phyloP scores from a whole-genome alignment of 2,113 vertebrate species.

The Halichoerus grypus region DNA sequence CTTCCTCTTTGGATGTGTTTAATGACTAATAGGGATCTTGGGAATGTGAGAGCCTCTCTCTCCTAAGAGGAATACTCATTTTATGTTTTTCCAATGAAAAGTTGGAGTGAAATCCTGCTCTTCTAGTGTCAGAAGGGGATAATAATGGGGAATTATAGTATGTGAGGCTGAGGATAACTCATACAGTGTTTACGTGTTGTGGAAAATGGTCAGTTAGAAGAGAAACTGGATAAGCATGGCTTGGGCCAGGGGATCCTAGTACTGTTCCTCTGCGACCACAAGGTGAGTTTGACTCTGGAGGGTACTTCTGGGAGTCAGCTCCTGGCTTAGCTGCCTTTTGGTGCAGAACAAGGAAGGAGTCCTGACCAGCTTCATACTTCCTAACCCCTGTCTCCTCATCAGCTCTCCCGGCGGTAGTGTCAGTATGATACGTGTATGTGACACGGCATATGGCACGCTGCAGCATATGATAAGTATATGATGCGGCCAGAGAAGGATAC shows the following conservation, averaged over 20 bases:
- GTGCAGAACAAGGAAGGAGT: not conserved
- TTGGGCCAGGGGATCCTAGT: not conserved
- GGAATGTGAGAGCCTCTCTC: conserved; percentile 30
- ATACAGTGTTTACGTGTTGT: not conserved
- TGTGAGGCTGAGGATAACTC: not conserved
- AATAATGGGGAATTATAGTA: not conserved
- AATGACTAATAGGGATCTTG: conserved; percentile 24
- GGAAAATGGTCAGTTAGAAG: conserved; percentile 7
- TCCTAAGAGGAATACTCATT: conserved; percentile 39
- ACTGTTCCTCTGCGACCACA: not conserved
- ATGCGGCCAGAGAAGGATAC: conserved; percentile 30
- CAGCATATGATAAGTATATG: not conserved
- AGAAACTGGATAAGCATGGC: not conserved
- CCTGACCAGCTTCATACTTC: conserved; percentile 16
- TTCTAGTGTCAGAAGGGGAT: not conserved
- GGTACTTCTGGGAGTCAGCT: conserved; percentile 2
- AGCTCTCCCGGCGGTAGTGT: not conserved
- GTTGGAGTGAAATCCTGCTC: conserved; percentile 34
- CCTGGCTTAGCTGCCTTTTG: not conserved
- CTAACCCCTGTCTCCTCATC: not conserved
- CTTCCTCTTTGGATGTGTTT: not conserved
- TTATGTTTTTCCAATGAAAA: conserved; percentile 54
- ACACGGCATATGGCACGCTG: not conserved
- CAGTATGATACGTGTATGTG: not conserved
- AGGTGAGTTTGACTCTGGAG: conserved; percentile 17